Conservation (phyloP, 2,888 invertebrate genomes). For the Drosophila acutilabella region DNA sequence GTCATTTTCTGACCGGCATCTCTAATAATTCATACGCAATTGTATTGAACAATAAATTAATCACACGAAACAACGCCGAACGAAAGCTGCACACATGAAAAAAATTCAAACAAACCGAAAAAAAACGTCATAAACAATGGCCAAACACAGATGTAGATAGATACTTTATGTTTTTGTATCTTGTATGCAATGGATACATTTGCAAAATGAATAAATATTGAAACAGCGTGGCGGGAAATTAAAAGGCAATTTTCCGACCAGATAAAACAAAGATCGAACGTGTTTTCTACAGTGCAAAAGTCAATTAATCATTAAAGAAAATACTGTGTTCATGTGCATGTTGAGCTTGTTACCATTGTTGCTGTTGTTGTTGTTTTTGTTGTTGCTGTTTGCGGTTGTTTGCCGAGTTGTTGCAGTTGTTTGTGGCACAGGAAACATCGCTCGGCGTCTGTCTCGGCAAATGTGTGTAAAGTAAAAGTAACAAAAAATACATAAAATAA, state of each 20-base stretch:
- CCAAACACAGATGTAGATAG: constrained; percentile 28
- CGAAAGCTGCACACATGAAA: constrained; percentile 61
- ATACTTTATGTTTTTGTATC: constrained; percentile 16
- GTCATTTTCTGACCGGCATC: constrained; percentile 76
- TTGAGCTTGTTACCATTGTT: constrained; percentile 46
- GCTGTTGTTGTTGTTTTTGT: constrained; percentile 28
- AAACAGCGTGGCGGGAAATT: constrained; percentile 65
- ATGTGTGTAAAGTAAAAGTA: constrained; percentile 71
- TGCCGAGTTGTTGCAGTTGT: constrained; percentile 39
- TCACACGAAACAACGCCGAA: constrained; percentile 59
- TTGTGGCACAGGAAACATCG: constrained; percentile 51
- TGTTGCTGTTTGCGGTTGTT: constrained; percentile 35
- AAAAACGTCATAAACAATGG: constrained; percentile 52
- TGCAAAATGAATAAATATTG: constrained; percentile 73
- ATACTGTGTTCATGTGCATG: constrained; percentile 72
- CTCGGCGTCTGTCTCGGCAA: constrained; percentile 15
- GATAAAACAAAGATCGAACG: constrained; percentile 71
- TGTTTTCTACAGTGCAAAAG: constrained; percentile 73
- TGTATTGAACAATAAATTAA: constrained; percentile 79
- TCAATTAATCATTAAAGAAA: constrained; percentile 78
- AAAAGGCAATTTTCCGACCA: constrained; percentile 70
- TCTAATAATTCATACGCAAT: constrained; percentile 78
- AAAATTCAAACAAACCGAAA: not conserved
- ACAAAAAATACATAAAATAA: constrained; percentile 13
- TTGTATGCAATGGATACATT: constrained; percentile 40